Conservation (phyloP, 2,113 vertebrate species). For the Corythornis cristatus region DNA sequence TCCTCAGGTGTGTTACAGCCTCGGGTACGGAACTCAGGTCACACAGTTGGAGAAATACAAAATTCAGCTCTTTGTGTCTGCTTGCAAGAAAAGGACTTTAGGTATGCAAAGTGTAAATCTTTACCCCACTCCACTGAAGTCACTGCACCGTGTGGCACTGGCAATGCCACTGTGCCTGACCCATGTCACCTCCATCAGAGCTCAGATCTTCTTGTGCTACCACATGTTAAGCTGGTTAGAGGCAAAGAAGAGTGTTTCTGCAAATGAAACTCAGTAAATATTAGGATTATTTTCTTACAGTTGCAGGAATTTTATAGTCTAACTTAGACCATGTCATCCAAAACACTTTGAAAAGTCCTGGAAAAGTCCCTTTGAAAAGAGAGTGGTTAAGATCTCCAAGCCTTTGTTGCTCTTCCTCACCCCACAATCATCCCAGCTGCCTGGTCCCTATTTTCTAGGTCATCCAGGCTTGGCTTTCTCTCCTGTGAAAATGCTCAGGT, state of each 20-base stretch:
- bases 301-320: neutral
- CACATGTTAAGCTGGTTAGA: rapidly evolving
- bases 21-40: neutral
- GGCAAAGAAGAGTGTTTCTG: neutral
- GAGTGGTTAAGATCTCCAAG: neutral
- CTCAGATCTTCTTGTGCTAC: neutral
- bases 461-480: neutral
- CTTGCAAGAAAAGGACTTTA: neutral
- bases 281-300: neutral
- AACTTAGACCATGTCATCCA: neutral
- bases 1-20: neutral
- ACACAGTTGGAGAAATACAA: neutral
- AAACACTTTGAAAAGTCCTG: neutral
- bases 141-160: rapidly evolving
- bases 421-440: neutral
- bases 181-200: rapidly evolving
- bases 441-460: conserved; percentile 24
- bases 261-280: neutral
- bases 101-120: neutral
- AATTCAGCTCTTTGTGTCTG: neutral
- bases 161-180: neutral
- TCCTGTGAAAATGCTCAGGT: conserved; percentile 32
- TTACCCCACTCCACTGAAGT: neutral
- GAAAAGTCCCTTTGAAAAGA: neutral
- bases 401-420: neutral